Evolutionary conservation across 1,140 invertebrate species (phyloP), one percentile per base, ranked within the genome.

Genomic region (Hyposmocoma kahamanoa): DNA sequence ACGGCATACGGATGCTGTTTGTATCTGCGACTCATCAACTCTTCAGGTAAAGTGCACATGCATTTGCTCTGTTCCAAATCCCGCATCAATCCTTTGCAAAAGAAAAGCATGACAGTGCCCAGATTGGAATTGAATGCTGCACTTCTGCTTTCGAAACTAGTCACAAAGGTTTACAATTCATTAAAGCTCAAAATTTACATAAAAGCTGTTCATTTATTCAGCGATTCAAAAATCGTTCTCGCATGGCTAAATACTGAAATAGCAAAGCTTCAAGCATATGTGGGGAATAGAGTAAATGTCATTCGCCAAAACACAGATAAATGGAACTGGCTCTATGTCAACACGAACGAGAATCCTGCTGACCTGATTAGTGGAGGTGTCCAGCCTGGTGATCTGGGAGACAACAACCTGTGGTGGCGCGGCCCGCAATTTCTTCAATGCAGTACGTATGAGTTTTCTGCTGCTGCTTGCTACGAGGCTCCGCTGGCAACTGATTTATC

Each of bases 41-140:
- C 1, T 28, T 1, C 13, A 17, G 42, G 26, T 44, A 44, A 44
- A 1, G 42, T 18, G 1, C 26, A 2, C 6, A 17, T 44, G 13
- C 19, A 22, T 39, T 50, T 43, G 51, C 20, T 62, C n/a, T 46
- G 32, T 34, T 26, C 50, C n/a, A 67, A 65, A 54, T 47, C 52
- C 18, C 39, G 53, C 22, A 70, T 84, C 2, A 61, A 74, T 21
- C 77, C 83, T 2, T 30, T 67, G 6, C 72, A 74, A 57, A 47
- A 53, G 20, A 34, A 26, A 21, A 22, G 6, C 6, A 6, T 72
- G 0, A 63, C 78, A 0, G 50, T 68, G 6, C 69, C 71, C 4
- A 30, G 58, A 20, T 32, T 77, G 18, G 71, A 74, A 57, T 45
- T 77, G 9, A 52, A 49, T 34, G 67, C 46, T 5, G 63, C 68